phyloP scores from a whole-genome alignment of 2,113 vertebrate genomes.

The Micronisus gabar region DNA sequence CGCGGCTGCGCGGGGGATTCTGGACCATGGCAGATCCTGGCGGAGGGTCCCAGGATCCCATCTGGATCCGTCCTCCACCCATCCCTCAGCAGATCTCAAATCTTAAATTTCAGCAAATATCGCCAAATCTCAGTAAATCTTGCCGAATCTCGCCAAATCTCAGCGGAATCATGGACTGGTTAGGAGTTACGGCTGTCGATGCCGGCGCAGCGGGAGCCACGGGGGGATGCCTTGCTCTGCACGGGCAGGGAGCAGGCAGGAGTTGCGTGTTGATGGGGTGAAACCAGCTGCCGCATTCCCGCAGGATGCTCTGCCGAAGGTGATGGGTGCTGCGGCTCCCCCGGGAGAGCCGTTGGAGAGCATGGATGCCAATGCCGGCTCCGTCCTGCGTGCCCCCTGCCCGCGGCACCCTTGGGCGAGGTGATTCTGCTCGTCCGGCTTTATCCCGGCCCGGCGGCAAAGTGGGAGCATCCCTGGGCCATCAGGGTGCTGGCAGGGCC shows the following conservation, averaged over 20 bases:
- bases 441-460: fast-evolving
- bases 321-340: fast-evolving
- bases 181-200: fast-evolving
- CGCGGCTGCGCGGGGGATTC: fast-evolving
- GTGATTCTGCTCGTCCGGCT: fast-evolving
- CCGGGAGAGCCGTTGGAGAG: neutral
- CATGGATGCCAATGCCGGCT: fast-evolving
- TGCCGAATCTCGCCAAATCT: too few species aligned
- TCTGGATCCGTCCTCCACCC: fast-evolving
- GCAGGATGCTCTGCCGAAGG: fast-evolving
- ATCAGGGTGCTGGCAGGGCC: fast-evolving
- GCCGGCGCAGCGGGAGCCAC: fast-evolving
- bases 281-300: fast-evolving
- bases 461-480: fast-evolving
- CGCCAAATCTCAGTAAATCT: fast-evolving
- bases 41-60: neutral
- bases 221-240: neutral
- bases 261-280: fast-evolving
- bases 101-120: fast-evolving
- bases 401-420: neutral
- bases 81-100: fast-evolving
- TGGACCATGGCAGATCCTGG: fast-evolving
- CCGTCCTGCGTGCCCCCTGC: fast-evolving
- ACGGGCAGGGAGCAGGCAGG: neutral
- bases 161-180: fast-evolving